Evolutionary conservation across 1,140 invertebrate species (phyloP), one percentile per base, ranked within the genome.

Genomic region (Bradynema listronoti): DNA sequence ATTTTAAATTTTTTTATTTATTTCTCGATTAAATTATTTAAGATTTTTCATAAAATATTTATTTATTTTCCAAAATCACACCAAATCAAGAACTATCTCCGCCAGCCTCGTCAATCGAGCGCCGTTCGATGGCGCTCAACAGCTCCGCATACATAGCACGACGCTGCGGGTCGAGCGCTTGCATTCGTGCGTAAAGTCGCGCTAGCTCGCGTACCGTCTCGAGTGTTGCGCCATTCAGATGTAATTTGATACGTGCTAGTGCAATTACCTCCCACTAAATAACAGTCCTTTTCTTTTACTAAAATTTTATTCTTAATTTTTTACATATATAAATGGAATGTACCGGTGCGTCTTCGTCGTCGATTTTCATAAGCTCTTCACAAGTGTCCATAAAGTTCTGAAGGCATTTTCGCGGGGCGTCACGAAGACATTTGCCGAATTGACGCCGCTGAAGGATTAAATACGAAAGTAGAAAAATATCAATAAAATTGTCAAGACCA

Each of bases 341-440:
- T 49, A 49, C n/a, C 52, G 42, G n/a, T n/a, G 67, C 68, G 43
- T 72, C 72, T 19, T 70, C 56, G 2, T 73, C 61, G 30, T 69
- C 69, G 11, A 49, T 55, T 24, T 55, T 25, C 56, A 73, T 49
- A 16, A 68, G 39, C 39, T 68, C 67, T n/a, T 68, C 30, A 27
- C 67, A 69, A n/a, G 61, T 46, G 27, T 66, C 41, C 16, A 56
- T 43, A n/a, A 69, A 32, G 19, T 32, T 41, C 33, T 66, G 29
- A n/a, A 69, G 43, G 33, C 53, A 42, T 39, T 51, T 3, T 30
- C 47, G 6, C 14, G 53, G 63, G 16, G 25, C 24, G 33, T 24
- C 19, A 6, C 63, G 56, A 11, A 36, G 25, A 6, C 33, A 59
- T 56, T n/a, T n/a, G n/a, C n/a, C n/a, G n/a, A 16, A 14, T 39